Percentiles rank a stretch among this genome's conserved stretches.
phyloP scores from a whole-genome alignment of 1,140 invertebrate species.

The Diabrotica virgifera region DNA sequence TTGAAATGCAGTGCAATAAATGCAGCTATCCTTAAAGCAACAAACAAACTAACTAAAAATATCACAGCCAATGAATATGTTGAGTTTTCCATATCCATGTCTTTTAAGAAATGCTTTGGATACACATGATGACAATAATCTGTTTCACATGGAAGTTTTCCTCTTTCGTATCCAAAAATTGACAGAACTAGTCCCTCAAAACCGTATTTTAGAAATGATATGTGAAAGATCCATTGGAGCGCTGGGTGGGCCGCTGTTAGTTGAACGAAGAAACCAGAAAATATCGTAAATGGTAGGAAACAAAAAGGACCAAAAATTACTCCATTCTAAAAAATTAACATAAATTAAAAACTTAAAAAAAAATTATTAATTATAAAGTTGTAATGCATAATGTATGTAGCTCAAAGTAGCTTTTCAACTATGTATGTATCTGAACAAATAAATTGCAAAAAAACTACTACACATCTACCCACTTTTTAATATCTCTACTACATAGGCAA shows the following conservation, averaged over 20 bases:
- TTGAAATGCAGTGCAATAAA: conserved; percentile 39
- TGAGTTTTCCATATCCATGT: conserved; percentile 71
- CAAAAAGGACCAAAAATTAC: conserved; percentile 83
- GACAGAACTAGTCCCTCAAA: conserved; percentile 66
- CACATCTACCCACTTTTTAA: no score
- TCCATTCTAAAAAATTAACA: conserved; percentile 58
- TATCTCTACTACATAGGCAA: no score
- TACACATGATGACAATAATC: conserved; percentile 69
- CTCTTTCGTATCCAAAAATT: conserved; percentile 65
- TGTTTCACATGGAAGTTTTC: conserved; percentile 60
- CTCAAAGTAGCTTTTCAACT: no score
- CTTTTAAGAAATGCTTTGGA: conserved; percentile 66
- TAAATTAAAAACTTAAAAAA: no score
- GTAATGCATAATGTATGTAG: no score
- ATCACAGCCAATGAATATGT: conserved; percentile 53
- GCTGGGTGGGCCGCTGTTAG: conserved; percentile 76
- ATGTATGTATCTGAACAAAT: no score
- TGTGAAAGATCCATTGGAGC: conserved; percentile 82
- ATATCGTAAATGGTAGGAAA: conserved; percentile 82
- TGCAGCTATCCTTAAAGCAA: conserved; percentile 36
- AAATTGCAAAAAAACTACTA: no score
- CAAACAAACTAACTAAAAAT: conserved; percentile 38
- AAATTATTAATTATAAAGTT: no score
- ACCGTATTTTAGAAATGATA: conserved; percentile 79
- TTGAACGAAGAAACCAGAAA: conserved; percentile 87